Percentiles rank a stretch among this genome's conserved stretches.
These are phyloP conservation scores for Drosophila tani DNA, from an alignment of 1,140 invertebrate species.

Conservation along the genomic window DNA sequence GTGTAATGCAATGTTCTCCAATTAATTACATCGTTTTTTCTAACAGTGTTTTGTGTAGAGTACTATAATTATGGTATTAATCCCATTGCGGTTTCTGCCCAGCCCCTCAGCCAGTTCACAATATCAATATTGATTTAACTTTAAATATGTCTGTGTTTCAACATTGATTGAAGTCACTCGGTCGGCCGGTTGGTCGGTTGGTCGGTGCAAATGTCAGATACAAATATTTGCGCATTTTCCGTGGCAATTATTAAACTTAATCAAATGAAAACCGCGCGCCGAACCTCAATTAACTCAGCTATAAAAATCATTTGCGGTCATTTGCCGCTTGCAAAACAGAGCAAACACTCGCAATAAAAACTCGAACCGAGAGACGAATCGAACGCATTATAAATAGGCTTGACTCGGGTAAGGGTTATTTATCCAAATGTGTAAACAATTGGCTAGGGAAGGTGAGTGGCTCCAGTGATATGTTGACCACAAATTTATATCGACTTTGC, in stretches of 20 bases:
- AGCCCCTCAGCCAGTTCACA: neutral
- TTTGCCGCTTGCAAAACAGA: conserved; percentile 36
- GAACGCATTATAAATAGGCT: conserved; percentile 40
- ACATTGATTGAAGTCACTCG: conserved; percentile 39
- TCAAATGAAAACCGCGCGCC: conserved; percentile 73
- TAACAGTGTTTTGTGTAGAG: conserved; percentile 2
- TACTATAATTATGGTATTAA: conserved; percentile 26
- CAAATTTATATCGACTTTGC: conserved; percentile 74
- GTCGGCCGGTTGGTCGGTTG: neutral
- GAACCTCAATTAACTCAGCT: conserved; percentile 76
- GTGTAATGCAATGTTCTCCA: neutral
- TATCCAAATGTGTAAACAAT: conserved; percentile 38
- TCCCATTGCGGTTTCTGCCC: conserved; percentile 4
- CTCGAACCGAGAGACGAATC: conserved; percentile 30
- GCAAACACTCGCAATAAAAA: conserved; percentile 2
- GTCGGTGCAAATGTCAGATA: conserved; percentile 19
- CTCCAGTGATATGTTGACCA: conserved; percentile 66
- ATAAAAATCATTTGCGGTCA: conserved; percentile 79
- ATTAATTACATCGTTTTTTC: neutral
- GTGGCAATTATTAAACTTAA: conserved; percentile 78
- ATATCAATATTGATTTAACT: conserved; percentile 41
- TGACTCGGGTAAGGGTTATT: conserved; percentile 7
- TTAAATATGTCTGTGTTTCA: conserved; percentile 35
- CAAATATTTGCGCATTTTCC: conserved; percentile 64
- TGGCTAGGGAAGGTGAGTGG: conserved; percentile 32